phyloP scores from a whole-genome alignment of 2,797 vertebrate species.

The Neostethus bicornis region DNA sequence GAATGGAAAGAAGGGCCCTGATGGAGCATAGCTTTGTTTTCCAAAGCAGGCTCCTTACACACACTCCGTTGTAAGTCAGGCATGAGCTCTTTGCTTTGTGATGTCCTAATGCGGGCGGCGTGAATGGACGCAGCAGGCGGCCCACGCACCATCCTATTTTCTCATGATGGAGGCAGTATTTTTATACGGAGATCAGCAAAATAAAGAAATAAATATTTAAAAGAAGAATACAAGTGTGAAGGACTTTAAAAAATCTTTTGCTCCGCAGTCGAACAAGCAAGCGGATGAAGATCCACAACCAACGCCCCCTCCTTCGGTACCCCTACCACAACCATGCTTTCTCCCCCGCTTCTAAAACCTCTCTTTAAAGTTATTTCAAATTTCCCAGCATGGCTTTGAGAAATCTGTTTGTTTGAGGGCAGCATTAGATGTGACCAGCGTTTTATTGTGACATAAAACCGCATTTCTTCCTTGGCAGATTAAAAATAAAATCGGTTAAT shows the following conservation, averaged over 20 bases:
- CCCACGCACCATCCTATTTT: conserved; percentile 77
- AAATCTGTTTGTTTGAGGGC: conserved; percentile 99
- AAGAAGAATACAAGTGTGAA: conserved; percentile 84
- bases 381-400: conserved; percentile 99
- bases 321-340: conserved; percentile 81
- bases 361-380: conserved; percentile 99
- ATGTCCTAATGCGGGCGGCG: conserved; percentile 72
- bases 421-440: conserved; percentile 99
- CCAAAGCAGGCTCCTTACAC: conserved; percentile 20
- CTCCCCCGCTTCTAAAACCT: conserved; percentile 76
- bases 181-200: conserved; percentile 83
- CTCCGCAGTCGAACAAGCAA: conserved; percentile 95
- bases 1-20: background rate
- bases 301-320: conserved; percentile 57
- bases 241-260: conserved; percentile 90
- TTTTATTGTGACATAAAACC: conserved; percentile 99
- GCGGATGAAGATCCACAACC: conserved; percentile 91
- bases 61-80: conserved; percentile 45
- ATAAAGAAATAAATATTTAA: conserved; percentile 79
- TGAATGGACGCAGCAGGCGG: conserved; percentile 73
- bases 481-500: conserved; percentile 99
- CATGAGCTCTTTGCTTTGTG: conserved; percentile 63
- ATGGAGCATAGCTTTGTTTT: conserved; percentile 17
- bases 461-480: conserved; percentile 99
- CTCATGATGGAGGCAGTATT: conserved; percentile 80